Evolutionary conservation across 2,113 vertebrate species (phyloP), one percentile per base, ranked within the genome.

Genomic region (Phoxinus phoxinus): DNA sequence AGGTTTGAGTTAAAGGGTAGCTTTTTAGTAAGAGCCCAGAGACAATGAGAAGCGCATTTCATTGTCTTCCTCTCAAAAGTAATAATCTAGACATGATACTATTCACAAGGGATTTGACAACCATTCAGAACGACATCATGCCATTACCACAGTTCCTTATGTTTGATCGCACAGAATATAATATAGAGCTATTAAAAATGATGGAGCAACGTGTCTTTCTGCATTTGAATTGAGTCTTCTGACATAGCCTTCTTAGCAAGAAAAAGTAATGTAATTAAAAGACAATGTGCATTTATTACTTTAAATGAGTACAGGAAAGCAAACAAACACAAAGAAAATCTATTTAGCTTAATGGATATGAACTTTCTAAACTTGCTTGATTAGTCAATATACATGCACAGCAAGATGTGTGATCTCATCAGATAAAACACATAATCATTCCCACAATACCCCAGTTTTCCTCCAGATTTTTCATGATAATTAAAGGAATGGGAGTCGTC

Each of bases 11-110:
- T 83, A 83, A 83, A 83, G 67, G 21, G 67, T 32, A 72, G 32
- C 46, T 71, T 30, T 71, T 82, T 71, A 35, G 37, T 11, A 48
- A 32, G 61, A 69, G 27, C 27, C 17, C 9, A 7, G 17, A 69
- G 41, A 65, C 21, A 81, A 35, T 63, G 37, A 80, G 58, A 69
- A 48, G 61, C 11, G 21, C 15, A 69, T 69, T 32, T 69, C 61
- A 81, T 69, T 81, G 80, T 81, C 15, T 69, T 67, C 30, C 17
- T 53, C 63, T 81, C 44, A 32, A 15, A 81, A 69, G 25, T n/a
- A 69, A 69, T 65, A 65, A 51, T 51, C 61, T 51, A 69, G 61
- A 69, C 44, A 69, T 23, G 37, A 81, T 46, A 63, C n/a, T 32
- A 32, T 69, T 69, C 61, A 69, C 11, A 67, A 53, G 61, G 13